Base-by-base conservation (phyloP, 2,888 invertebrate species). In the Microctonus brassicae region DNA sequence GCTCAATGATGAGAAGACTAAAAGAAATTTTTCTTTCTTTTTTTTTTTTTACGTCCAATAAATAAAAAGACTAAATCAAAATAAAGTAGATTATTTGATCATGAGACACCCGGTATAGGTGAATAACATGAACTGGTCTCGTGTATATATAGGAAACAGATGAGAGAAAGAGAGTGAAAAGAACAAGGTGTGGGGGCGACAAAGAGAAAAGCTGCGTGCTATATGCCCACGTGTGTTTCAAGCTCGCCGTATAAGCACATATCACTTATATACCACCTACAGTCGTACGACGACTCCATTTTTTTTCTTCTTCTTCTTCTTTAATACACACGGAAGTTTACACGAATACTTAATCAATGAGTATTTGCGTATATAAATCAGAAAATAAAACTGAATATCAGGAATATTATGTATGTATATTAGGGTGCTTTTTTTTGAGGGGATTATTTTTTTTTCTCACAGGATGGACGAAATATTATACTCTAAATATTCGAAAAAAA, bases 201-300 rank as follows among this genome's bases (percentile, higher is more conserved):
- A n/a, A 39, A 26, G 24, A 69, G 53, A 75, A 75, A 73, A 71
- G 39, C 62, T 58, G 60, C 61, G 61, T 63, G 62, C 17, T 4
- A 39, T 66, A 72, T 73, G 72, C 76, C 76, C 75, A 77, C 76
- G 73, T 76, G 72, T 75, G 66, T 70, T 69, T 22, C 67, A 72
- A 68, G 68, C 77, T 64, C 62, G 70, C 79, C 78, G 77, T 81
- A 81, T 80, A 80, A 81, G 78, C 75, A 75, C 77, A 80, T 77
- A 80, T 81, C 80, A 70, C 70, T 68, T 73, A 70, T 73, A 70
- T 69, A 13, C 68, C 64, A 57, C 73, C 62, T 73, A 71, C 75
- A 66, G 53, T 69, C 47, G 42, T 39, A 22, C 34, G 47, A 64
- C 65, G 52, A 36, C 64, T 60, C 34, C 64, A 34, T 67, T 61